Base-by-base conservation (phyloP, 2,888 invertebrate genomes). In the Leucophenga maculata region DNA sequence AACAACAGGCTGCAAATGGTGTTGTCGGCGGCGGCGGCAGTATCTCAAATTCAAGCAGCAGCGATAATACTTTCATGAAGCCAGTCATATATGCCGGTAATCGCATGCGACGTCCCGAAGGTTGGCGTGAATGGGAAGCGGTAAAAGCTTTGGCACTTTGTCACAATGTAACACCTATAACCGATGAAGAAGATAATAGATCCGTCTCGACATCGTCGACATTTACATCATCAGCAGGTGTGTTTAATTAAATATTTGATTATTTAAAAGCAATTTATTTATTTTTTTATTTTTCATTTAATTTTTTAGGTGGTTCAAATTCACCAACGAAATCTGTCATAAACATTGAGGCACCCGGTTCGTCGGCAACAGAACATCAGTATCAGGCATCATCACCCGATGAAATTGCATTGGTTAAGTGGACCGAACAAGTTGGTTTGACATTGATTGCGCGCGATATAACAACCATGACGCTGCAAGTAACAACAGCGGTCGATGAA, bases 151-250 rank as follows among this genome's bases (percentile, higher is more conserved):
- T 99, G 65, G 98, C 99, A 0, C 90, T 99, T 48, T 99, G 99
- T 87, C 99, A 99, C 87, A 99, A 99, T 89, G 99, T 99, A 11
- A 99, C 99, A 0, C 99, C 99, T 0, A 97, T 98, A 1, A 96
- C 94, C 84, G 98, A 98, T 78, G 90, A 89, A 18, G 88, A 88
- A 74, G 87, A 88, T 44, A 83, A 84, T 62, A 79, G 81, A 55
- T 86, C 86, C 1, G 85, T 85, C 50, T 86, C 86, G 4, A 86
- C 86, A 8, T 79, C 86, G 0, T 86, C 86, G 16, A 86, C 86
- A n/a, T 83, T 84, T 44, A 82, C 86, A 3, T 76, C 79, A 39
- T 77, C 78, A 1, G 78, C 68, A 9, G 76, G 72, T 70, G 57
- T 44, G 59, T 68, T 55, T 14, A 14, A 46, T 46, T 26, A 4